Percentiles rank a stretch among this genome's conserved stretches.
Evolutionary conservation across 2,888 invertebrate species (phyloP).

Genomic region (Scelioninae gen. 2): DNA sequence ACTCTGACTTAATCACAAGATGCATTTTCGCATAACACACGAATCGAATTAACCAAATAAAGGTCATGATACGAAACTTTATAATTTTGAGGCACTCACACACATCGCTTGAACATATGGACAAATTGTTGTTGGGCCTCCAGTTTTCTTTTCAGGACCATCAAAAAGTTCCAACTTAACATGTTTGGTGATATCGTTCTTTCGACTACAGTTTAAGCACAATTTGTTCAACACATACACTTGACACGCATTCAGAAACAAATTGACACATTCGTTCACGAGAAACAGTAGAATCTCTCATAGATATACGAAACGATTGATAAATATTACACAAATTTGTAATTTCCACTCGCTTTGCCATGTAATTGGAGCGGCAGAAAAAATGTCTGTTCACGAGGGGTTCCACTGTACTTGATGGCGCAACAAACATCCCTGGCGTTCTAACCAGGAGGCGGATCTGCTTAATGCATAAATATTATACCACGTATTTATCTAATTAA

Average conservation of each 20-base stretch:
- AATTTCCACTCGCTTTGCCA: too few relatives aligned
- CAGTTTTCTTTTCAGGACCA: conserved; percentile 68
- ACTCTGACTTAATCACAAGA: conserved; percentile 24
- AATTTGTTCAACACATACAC: conserved; percentile 9
- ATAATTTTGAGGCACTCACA: conserved; percentile 56
- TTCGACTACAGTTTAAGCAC: conserved; percentile 30
- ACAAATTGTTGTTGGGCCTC: conserved; percentile 50
- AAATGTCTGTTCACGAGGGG: conserved; percentile 21
- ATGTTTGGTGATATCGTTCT: conserved; percentile 72
- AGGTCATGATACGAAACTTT: conserved; percentile 49
- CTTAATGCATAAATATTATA: conserved; percentile 16
- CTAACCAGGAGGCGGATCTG: background rate
- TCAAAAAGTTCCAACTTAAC: conserved; percentile 63
- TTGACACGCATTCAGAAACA: background rate
- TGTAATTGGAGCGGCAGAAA: too few relatives aligned
- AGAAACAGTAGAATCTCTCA: conserved; percentile 31
- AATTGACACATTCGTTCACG: conserved; percentile 16
- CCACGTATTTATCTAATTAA: conserved; percentile 1
- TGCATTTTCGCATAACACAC: conserved; percentile 44
- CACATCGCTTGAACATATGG: conserved; percentile 44
- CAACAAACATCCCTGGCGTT: conserved; percentile 12
- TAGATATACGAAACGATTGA: too few relatives aligned
- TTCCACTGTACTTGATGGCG: conserved; percentile 32
- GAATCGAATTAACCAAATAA: conserved; percentile 35
- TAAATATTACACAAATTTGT: too few relatives aligned